phyloP scores from a whole-genome alignment of 2,888 invertebrate species.

The Tinea trinotella region DNA sequence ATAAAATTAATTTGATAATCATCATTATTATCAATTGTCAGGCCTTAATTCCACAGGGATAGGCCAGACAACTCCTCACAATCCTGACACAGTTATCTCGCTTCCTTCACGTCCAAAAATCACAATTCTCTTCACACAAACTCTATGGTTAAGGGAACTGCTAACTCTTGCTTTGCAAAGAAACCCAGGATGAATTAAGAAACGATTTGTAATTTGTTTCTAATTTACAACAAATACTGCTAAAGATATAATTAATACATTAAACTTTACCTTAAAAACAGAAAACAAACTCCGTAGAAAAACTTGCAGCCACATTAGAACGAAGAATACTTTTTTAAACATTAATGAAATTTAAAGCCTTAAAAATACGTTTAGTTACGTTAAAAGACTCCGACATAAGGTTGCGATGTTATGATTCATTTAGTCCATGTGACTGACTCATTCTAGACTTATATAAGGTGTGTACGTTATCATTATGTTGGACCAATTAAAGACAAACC shows the following conservation, averaged over 20 bases:
- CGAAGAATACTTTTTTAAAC: not conserved
- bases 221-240: too few species aligned
- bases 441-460: not conserved
- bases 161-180: too few species aligned
- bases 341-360: not conserved
- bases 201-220: too few species aligned
- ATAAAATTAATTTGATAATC: too few species aligned
- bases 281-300: not conserved
- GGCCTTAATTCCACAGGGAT: too few species aligned
- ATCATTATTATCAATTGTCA: too few species aligned
- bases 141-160: too few species aligned
- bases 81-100: too few species aligned
- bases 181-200: too few species aligned
- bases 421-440: not conserved
- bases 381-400: not conserved
- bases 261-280: not conserved
- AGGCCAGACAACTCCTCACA: too few species aligned
- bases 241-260: not conserved
- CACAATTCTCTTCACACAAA: too few species aligned
- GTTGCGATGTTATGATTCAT: not conserved
- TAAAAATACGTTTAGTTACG: not conserved
- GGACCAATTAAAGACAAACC: not conserved
- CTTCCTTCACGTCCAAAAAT: too few species aligned
- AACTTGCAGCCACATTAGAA: not conserved
- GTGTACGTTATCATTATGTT: slow-evolving; percentile 4